These are phyloP conservation scores for Gallirallus australis DNA, from an alignment of 2,797 vertebrate genomes.

Conservation along the genomic window DNA sequence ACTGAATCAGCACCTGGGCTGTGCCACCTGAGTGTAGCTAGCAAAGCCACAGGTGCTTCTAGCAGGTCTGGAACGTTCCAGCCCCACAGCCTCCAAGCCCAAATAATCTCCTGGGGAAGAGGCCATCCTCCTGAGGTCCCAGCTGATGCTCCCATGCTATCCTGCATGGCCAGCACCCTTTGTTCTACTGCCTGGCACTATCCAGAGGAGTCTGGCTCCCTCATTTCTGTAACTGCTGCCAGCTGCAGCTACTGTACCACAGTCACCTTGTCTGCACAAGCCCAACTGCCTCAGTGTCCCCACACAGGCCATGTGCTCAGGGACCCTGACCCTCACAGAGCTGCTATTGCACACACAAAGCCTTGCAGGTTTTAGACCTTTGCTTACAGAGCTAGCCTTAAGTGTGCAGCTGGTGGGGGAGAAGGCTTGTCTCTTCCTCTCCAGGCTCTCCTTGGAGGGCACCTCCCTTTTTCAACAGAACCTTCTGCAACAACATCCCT, in stretches of 20 bases:
- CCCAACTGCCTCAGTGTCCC: not conserved
- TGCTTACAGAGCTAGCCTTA: not conserved
- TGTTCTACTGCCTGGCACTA: not conserved
- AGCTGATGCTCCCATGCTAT: not conserved
- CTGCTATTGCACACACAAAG: too few relatives aligned
- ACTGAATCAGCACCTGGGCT: accelerated
- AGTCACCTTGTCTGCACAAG: too few relatives aligned
- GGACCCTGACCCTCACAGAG: not conserved
- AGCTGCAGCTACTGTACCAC: not conserved
- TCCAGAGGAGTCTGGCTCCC: not conserved
- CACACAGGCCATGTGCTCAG: accelerated
- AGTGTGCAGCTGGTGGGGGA: not conserved
- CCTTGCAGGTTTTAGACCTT: too few relatives aligned
- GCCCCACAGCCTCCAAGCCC: not conserved
- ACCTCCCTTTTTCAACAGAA: not conserved
- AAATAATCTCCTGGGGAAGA: not conserved
- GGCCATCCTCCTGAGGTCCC: not conserved
- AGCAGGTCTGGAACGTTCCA: not conserved
- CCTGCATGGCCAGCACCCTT: not conserved
- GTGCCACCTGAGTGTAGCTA: not conserved
- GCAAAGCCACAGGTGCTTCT: not conserved
- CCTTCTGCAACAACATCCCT: not conserved
- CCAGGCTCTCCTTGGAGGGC: not conserved
- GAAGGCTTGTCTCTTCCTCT: not conserved
- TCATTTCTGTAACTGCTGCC: not conserved